Evolutionary conservation across 1,140 invertebrate species (phyloP), one percentile per base, ranked within the genome.

Genomic region (Cherax quadricarinatus): DNA sequence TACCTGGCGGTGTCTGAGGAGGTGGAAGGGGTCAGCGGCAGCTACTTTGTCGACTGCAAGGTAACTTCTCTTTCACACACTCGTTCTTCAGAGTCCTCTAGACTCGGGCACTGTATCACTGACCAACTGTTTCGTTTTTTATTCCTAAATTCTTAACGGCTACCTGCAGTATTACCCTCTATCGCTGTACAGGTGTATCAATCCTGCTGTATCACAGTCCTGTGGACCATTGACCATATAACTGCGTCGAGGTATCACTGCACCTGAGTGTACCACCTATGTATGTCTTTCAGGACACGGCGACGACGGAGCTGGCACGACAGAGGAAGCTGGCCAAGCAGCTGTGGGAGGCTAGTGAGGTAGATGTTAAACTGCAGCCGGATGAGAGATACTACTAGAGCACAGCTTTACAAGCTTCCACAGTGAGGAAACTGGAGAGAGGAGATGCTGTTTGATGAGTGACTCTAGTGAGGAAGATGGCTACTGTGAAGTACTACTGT

Each of bases 281-380:
- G 53, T 57, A 14, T 57, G 53, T 57, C 9, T 57, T 57, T 57
- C 73, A 96, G 94, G 95, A 96, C 88, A 94, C 94, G 12, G 94
- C 96, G 83, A 95, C 96, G 5, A 95, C 96, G 18, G 94, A 95
- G 6, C 94, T 95, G 80, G 97, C 96, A 0, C 94, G 96, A 75
- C 96, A 98, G 94, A 96, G 96, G 81, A 94, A 96, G 53, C 94
- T 96, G 66, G 96, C 96, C 2, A 95, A 95, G 88, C 97, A 97
- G 96, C 94, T 98, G 18, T 98, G 98, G 98, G 94, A 95, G 88
- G 97, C 97, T 21, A 98, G 97, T 95, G 97, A 97, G 95, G 97
- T 88, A 16, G 86, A 88, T 53, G 86, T 88, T 7, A 88, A 80
- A 24, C 86, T 88, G 9, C 86, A 88, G 53, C 75, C 75, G 53